Conservation (phyloP, 2,113 vertebrate species). For the Seriola aureovittata region DNA sequence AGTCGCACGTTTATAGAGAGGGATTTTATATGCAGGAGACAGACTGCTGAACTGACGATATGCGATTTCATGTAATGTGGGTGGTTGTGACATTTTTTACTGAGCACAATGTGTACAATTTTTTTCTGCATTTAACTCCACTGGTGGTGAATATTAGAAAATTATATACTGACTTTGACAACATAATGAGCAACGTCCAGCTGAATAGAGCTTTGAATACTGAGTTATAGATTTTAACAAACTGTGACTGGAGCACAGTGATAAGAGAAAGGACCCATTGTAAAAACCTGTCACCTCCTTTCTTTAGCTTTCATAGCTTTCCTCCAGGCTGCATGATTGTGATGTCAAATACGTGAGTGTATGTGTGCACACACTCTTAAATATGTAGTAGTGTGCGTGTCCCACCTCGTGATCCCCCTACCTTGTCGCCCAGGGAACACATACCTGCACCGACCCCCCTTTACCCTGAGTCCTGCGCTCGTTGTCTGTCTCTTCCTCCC, state of each 20-base stretch:
- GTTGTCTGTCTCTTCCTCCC: slow-evolving; percentile 48
- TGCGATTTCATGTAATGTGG: neutral
- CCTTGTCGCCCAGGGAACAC: slow-evolving; percentile 37
- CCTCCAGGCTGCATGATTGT: neutral
- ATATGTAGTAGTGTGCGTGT: neutral
- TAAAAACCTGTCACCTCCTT: slow-evolving; percentile 11
- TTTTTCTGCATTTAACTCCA: neutral
- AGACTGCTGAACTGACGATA: neutral
- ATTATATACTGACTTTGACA: neutral
- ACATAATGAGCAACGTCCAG: slow-evolving; percentile 6
- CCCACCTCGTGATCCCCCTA: slow-evolving; percentile 34
- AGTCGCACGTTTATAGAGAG: slow-evolving; percentile 21
- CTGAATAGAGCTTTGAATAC: neutral
- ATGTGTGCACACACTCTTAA: neutral
- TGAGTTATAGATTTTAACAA: neutral
- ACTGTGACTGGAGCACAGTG: slow-evolving; percentile 3
- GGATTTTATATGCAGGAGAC: neutral
- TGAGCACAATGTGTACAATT: neutral
- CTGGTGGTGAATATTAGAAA: neutral
- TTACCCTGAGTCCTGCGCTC: slow-evolving; percentile 20
- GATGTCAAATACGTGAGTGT: neutral
- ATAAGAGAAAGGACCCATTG: slow-evolving; percentile 6
- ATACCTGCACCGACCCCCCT: slow-evolving; percentile 66
- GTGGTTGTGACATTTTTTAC: neutral
- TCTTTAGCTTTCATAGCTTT: slow-evolving; percentile 2